A percentile compares a stretch with the other conserved stretches of the same genome.
Conservation (phyloP, 2,797 vertebrate genomes). For the Fundulus diaphanus region DNA sequence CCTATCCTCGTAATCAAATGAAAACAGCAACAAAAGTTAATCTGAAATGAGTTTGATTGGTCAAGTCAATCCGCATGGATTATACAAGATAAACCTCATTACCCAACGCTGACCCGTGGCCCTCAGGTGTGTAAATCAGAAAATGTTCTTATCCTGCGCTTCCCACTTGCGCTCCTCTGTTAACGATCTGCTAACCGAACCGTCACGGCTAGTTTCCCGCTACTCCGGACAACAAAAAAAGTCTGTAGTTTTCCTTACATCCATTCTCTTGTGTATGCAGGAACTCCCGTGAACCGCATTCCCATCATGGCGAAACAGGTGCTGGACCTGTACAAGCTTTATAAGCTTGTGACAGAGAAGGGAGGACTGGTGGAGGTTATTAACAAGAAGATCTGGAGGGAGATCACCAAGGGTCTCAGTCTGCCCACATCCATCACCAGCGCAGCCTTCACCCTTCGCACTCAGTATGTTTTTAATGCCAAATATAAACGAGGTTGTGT, state of each 20-base stretch:
- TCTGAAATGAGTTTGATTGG: slow-evolving; percentile 72
- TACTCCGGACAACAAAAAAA: neutral
- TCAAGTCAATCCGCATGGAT: slow-evolving; percentile 51
- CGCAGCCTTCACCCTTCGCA: slow-evolving; percentile 97
- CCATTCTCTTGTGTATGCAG: slow-evolving; percentile 64
- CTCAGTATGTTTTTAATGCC: slow-evolving; percentile 87
- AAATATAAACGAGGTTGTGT: neutral
- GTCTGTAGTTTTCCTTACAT: neutral
- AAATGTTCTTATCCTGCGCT: neutral
- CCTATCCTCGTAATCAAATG: slow-evolving; percentile 41
- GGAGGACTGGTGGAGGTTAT: slow-evolving; percentile 98
- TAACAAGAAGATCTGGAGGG: slow-evolving; percentile 99
- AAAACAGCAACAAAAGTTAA: slow-evolving; percentile 55
- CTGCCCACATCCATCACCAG: slow-evolving; percentile 98
- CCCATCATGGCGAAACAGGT: slow-evolving; percentile 99
- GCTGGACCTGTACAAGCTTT: slow-evolving; percentile 93
- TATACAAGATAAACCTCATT: slow-evolving; percentile 49
- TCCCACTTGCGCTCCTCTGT: neutral
- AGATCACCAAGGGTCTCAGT: slow-evolving; percentile 97
- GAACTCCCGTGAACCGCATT: slow-evolving; percentile 96
- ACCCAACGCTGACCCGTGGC: slow-evolving; percentile 32
- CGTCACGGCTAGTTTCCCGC: neutral
- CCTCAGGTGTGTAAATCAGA: slow-evolving; percentile 16
- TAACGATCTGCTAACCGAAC: neutral
- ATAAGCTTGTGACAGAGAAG: slow-evolving; percentile 95